phyloP scores from a whole-genome alignment of 2,113 vertebrate genomes.

The Urocolius indicus region DNA sequence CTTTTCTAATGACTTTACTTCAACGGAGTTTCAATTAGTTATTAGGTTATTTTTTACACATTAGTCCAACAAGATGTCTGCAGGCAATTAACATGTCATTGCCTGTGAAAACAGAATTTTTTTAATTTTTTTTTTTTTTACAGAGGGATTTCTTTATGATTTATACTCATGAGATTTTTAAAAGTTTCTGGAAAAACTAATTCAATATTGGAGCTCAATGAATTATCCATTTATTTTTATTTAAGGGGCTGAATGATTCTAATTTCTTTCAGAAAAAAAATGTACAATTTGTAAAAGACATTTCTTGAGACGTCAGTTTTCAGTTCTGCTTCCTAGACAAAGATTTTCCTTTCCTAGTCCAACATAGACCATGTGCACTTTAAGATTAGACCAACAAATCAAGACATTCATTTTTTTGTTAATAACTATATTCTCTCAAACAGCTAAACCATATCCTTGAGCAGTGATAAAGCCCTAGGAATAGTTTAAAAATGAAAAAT shows the following conservation, averaged over 20 bases:
- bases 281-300: neutral
- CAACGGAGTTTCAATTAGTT: slow-evolving; percentile 62
- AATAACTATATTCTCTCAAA: neutral
- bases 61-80: slow-evolving; percentile 57
- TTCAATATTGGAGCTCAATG: neutral
- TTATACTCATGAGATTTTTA: neutral
- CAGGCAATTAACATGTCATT: slow-evolving; percentile 57
- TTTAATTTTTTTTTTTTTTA: neutral
- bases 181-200: slow-evolving; percentile 15
- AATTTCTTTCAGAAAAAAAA: neutral
- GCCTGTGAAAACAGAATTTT: neutral
- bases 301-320: neutral
- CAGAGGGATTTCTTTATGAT: neutral
- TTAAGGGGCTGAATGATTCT: neutral
- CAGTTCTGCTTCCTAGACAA: neutral
- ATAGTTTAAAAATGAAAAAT: neutral
- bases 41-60: slow-evolving; percentile 70
- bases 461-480: neutral
- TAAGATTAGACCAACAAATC: neutral
- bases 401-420: neutral
- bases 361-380: neutral
- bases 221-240: neutral
- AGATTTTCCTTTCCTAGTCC: neutral
- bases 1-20: slow-evolving; percentile 70
- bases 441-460: neutral